Conservation (phyloP, 1,140 invertebrate species). For the Meloidogyne chitwoodi region DNA sequence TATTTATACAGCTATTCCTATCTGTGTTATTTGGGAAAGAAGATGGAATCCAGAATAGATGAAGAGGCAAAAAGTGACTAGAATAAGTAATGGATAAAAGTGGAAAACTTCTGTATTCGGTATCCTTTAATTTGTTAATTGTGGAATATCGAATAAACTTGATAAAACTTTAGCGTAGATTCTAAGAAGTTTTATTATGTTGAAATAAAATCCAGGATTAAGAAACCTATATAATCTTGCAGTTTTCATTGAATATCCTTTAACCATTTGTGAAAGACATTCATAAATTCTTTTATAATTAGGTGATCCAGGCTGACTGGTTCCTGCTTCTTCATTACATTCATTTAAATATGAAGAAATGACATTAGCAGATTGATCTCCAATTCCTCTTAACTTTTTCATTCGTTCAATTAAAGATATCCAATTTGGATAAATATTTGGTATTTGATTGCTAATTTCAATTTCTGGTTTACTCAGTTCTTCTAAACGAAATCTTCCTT, state of each 20-base stretch:
- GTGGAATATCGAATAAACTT: too few relatives aligned
- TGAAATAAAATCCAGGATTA: too few relatives aligned
- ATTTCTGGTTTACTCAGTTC: neutral
- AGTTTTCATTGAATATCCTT: constrained; percentile 10
- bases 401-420: neutral
- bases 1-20: constrained; percentile 26
- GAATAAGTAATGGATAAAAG: neutral
- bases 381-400: neutral
- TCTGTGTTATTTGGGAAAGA: constrained; percentile 20
- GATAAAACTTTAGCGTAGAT: too few relatives aligned
- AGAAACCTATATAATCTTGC: constrained; percentile 8
- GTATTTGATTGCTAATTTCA: neutral
- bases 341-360: neutral
- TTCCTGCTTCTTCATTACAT: neutral
- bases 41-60: too few relatives aligned
- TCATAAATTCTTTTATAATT: constrained; percentile 22
- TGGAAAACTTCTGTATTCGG: neutral
- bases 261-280: neutral
- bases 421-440: constrained; percentile 9
- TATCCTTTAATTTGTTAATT: neutral
- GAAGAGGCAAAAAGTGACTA: neutral
- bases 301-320: neutral
- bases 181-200: too few relatives aligned
- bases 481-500: neutral
- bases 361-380: neutral